Conservation (phyloP, 2,888 invertebrate genomes). For the Nematopogon swammerdamellus region DNA sequence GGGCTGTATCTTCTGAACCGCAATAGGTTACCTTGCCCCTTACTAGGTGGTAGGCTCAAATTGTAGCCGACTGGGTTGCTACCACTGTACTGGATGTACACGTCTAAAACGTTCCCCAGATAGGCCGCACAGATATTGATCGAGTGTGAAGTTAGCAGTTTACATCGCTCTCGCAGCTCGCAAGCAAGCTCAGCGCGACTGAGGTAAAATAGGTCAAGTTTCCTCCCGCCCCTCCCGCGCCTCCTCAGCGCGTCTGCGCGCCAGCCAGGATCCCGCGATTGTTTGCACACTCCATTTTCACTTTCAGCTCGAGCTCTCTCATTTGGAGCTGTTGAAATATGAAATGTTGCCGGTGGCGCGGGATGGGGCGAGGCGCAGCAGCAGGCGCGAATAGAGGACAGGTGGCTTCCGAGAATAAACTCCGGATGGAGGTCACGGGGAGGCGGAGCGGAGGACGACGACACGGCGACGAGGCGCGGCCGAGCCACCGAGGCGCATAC, state of each 20-base stretch:
- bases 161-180: too few species aligned
- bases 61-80: too few species aligned
- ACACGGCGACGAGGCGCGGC: slow-evolving; percentile 7
- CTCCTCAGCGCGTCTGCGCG: background rate
- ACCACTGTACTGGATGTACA: too few species aligned
- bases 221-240: background rate
- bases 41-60: too few species aligned
- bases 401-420: slow-evolving; percentile 5
- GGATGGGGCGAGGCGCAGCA: slow-evolving; percentile 1
- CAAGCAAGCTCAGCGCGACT: too few species aligned
- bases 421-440: slow-evolving; percentile 17
- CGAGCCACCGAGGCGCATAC: too few species aligned
- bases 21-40: too few species aligned
- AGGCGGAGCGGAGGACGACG: slow-evolving; percentile 6
- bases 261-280: background rate
- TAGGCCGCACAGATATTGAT: too few species aligned
- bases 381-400: background rate
- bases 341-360: slow-evolving; percentile 5
- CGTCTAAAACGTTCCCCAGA: too few species aligned
- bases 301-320: background rate
- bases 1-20: too few species aligned
- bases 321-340: background rate
- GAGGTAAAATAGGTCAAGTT: background rate
- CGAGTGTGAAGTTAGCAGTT: too few species aligned
- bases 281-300: background rate